These are phyloP conservation scores for Poecilia wingei DNA, from an alignment of 2,797 vertebrate genomes.

Conservation along the genomic window DNA sequence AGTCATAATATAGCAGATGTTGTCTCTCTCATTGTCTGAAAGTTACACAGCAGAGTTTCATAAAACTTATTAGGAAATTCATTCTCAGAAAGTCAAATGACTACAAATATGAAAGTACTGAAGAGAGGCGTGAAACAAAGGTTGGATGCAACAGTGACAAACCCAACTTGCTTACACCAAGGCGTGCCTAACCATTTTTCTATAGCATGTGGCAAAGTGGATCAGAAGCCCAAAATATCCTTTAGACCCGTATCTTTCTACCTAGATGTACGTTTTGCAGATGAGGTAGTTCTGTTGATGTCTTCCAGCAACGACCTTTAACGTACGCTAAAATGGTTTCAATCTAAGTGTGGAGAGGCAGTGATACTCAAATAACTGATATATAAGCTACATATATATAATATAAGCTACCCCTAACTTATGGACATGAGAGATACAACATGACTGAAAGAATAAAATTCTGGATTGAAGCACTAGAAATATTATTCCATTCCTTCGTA, in stretches of 20 bases:
- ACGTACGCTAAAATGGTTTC: background rate
- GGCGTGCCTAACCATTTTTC: background rate
- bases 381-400: too few relatives aligned
- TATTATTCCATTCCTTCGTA: background rate
- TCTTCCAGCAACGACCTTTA: background rate
- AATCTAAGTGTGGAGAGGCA: background rate
- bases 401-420: background rate
- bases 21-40: background rate
- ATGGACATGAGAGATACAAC: background rate
- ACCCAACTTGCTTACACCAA: background rate
- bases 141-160: too few relatives aligned
- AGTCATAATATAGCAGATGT: background rate
- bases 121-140: background rate
- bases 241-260: background rate
- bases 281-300: background rate
- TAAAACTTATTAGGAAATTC: background rate
- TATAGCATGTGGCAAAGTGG: background rate
- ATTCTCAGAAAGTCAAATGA: background rate
- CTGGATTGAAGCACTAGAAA: background rate
- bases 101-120: background rate
- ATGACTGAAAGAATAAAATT: background rate
- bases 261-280: background rate
- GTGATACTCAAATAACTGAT: background rate
- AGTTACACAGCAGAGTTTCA: background rate
- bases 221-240: background rate